These are phyloP conservation scores for Sycon ciliatum DNA, from an alignment of 37 sponge, comb jelly and placozoan genomes.

Conservation along the genomic window DNA sequence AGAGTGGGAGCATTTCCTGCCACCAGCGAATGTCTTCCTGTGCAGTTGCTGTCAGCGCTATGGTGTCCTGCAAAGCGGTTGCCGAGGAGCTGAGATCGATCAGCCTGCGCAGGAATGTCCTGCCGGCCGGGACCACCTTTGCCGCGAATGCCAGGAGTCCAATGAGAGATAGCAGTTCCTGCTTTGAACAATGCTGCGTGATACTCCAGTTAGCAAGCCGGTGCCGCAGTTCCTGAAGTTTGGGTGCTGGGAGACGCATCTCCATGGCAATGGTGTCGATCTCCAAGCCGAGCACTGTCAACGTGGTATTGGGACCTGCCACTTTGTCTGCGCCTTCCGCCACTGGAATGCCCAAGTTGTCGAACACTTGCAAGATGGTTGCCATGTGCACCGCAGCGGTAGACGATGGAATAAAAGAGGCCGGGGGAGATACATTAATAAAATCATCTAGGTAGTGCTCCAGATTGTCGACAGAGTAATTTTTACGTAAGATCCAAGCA, in stretches of 20 bases:
- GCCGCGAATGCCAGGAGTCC: conserved; percentile 14
- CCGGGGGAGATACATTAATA: conserved; percentile 20
- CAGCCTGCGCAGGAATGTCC: conserved; percentile 15
- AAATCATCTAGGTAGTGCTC: conserved; percentile 51
- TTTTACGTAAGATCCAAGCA: conserved; percentile 19
- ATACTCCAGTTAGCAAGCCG: background rate
- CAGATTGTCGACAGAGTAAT: too few relatives aligned
- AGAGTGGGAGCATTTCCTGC: too few relatives aligned
- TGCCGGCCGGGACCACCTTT: conserved; percentile 1
- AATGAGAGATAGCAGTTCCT: conserved; percentile 2
- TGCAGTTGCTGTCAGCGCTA: too few relatives aligned
- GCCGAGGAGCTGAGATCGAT: background rate
- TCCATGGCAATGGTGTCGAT: conserved; percentile 11
- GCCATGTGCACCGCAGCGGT: background rate
- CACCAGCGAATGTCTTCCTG: too few relatives aligned
- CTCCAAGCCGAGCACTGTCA: conserved; percentile 35
- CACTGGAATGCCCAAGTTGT: conserved; percentile 31
- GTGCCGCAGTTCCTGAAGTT: background rate
- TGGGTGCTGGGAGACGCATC: background rate
- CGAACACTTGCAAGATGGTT: background rate
- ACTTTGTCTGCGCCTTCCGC: conserved; percentile 34
- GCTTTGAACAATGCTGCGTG: background rate
- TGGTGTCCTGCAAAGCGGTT: too few relatives aligned
- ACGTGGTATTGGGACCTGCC: conserved; percentile 30
- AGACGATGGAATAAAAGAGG: conserved; percentile 12